Evolutionary conservation across 1,140 invertebrate species (phyloP).

Genomic region (Tribolium castaneum): DNA sequence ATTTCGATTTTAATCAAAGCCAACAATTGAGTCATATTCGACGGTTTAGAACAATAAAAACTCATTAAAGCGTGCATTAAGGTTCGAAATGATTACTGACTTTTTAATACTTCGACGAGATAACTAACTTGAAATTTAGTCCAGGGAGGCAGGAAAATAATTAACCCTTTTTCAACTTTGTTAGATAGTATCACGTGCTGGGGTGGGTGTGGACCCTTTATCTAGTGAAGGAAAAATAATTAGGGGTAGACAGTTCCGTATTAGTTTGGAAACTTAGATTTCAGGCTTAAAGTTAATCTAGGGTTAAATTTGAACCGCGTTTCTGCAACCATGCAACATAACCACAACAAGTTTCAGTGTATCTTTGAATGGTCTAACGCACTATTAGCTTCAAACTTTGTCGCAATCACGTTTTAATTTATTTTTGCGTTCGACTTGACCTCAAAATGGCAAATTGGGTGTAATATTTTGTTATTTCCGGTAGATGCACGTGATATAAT

Average conservation of each 20-base stretch:
- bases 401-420: slow-evolving; percentile 12
- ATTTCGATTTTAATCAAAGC: slow-evolving; percentile 23
- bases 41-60: slow-evolving; percentile 1
- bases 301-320: slow-evolving; percentile 31
- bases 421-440: not conserved
- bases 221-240: slow-evolving; percentile 15
- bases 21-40: not conserved
- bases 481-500: not conserved
- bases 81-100: not conserved
- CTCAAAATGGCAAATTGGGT: too few species aligned
- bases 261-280: slow-evolving; percentile 34
- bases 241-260: slow-evolving; percentile 16
- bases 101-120: not conserved
- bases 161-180: not conserved
- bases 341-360: slow-evolving; percentile 29
- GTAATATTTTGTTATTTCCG: not conserved
- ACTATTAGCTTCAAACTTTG: slow-evolving; percentile 9
- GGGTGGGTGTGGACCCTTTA: not conserved
- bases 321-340: slow-evolving; percentile 33
- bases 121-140: not conserved
- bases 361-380: slow-evolving; percentile 32
- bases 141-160: not conserved
- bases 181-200: not conserved
- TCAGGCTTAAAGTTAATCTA: slow-evolving; percentile 26
- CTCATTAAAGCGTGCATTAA: not conserved